Base-by-base conservation (phyloP, 2,888 invertebrate species). In the Aradus depressus region DNA sequence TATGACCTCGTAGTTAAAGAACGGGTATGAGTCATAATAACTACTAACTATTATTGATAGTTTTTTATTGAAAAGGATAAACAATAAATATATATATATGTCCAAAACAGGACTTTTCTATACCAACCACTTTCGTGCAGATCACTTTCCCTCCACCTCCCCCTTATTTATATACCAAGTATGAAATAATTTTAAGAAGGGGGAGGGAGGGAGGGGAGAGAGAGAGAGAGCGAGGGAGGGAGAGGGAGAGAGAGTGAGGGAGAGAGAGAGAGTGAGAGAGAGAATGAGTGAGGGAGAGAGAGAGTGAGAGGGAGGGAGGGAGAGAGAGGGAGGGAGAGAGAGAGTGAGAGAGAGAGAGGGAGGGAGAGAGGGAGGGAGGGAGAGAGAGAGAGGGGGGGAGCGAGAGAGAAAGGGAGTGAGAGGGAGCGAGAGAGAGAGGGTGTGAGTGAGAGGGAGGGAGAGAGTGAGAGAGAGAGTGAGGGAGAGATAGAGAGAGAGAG, bases 381-480 rank as follows among this genome's bases (percentile, higher is more conserved):
- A 41, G 41, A 41, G 32, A 37, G 32, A 28, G 42, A 41, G 41
- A 41, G 41, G 25, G 41, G 16, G 41, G 25, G 41, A 41, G 41
- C 22, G 41, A 23, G 41, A 41, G 41, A 23, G 44, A 43, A 44
- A 25, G 37, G 35, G 43, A 37, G 43, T 37, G 39, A 44, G 44
- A 43, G 43, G 32, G 43, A 26, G 23, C 25, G 34, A 41, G 42
- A 19, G 16, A 23, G 18, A 3, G 22, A 26, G 22, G 41, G 42
- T 23, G 25, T 28, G 32, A 12, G 44, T 35, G 45, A 56, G n/a
- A n/a, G n/a, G 64, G 72, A 72, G 72, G 70, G 73, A 72, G 73
- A 72, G 71, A 66, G 66, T 71, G 71, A 72, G 73, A 72, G 72
- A 72, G 72, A 72, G 72, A 71, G 73, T 71, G 69, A 64, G 68